Percentiles rank a stretch among this genome's conserved stretches.
These are phyloP conservation scores for Rotaria socialis DNA, from an alignment of 2,888 invertebrate genomes.

Conservation along the genomic window DNA sequence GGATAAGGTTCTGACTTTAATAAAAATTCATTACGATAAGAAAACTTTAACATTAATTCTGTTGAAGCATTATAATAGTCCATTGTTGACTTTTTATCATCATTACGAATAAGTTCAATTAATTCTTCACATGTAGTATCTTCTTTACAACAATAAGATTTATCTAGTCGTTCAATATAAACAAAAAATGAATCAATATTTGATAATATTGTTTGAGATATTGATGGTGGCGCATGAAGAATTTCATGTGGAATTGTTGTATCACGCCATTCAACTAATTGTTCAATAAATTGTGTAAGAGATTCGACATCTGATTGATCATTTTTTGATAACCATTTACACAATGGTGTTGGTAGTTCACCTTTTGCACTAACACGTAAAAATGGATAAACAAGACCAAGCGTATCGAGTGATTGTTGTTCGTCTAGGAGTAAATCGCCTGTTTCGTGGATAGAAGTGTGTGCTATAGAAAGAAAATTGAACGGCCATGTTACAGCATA, in stretches of 20 bases:
- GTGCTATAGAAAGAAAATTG: slow-evolving; percentile 1
- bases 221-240: slow-evolving; percentile 25
- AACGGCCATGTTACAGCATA: slow-evolving; percentile 11
- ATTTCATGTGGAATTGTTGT: slow-evolving; percentile 12
- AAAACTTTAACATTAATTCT: not conserved
- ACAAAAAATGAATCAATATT: slow-evolving; percentile 27
- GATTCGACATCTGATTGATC: not conserved
- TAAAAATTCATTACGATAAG: slow-evolving; percentile 33
- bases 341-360: not conserved
- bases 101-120: not conserved
- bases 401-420: not conserved
- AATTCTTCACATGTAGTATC: not conserved
- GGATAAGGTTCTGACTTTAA: not conserved
- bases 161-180: not conserved
- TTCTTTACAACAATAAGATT: not conserved
- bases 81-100: not conserved
- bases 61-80: not conserved
- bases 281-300: not conserved
- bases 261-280: slow-evolving; percentile 33
- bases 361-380: slow-evolving; percentile 7
- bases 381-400: slow-evolving; percentile 36
- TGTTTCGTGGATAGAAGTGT: not conserved
- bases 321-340: not conserved
- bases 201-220: not conserved
- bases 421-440: slow-evolving; percentile 30